A percentile compares a stretch with the other conserved stretches of the same genome.
phyloP scores from a whole-genome alignment of 2,113 vertebrate species.

The Atherinomorus stipes region DNA sequence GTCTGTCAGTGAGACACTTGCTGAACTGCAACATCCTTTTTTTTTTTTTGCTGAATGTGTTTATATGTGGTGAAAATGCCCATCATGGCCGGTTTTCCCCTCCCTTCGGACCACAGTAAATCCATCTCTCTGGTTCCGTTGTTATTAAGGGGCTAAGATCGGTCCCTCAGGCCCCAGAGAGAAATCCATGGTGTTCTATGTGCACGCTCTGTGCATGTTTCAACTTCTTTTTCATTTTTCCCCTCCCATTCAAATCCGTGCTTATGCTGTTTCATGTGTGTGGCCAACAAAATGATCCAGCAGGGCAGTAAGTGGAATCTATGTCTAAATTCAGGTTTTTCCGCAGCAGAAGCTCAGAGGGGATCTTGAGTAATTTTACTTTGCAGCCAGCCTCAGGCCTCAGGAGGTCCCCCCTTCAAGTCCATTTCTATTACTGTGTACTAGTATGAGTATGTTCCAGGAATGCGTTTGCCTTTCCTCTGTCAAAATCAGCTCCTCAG shows the following conservation, averaged over 20 bases:
- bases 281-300: slow-evolving; percentile 21
- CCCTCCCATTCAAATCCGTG: slow-evolving; percentile 13
- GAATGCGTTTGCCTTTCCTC: slow-evolving; percentile 39
- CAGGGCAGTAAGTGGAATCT: slow-evolving; percentile 2
- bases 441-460: background rate
- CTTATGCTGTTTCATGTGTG: slow-evolving; percentile 5
- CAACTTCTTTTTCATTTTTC: background rate
- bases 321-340: slow-evolving; percentile 31
- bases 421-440: slow-evolving; percentile 33
- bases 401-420: slow-evolving; percentile 34
- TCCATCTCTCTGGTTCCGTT: slow-evolving; percentile 43
- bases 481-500: slow-evolving; percentile 42
- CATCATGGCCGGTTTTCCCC: slow-evolving; percentile 11
- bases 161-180: slow-evolving; percentile 14
- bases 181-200: slow-evolving; percentile 25
- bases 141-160: slow-evolving; percentile 47
- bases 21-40: slow-evolving; percentile 41
- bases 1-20: background rate
- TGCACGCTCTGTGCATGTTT: background rate
- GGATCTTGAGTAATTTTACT: slow-evolving; percentile 57
- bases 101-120: slow-evolving; percentile 28
- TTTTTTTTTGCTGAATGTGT: slow-evolving; percentile 7
- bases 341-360: slow-evolving; percentile 24
- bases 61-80: slow-evolving; percentile 10
- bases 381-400: slow-evolving; percentile 33